Percentiles rank a stretch among this genome's conserved stretches.
Evolutionary conservation across 2,888 invertebrate species (phyloP).

Genomic region (Pterostichus madidus): DNA sequence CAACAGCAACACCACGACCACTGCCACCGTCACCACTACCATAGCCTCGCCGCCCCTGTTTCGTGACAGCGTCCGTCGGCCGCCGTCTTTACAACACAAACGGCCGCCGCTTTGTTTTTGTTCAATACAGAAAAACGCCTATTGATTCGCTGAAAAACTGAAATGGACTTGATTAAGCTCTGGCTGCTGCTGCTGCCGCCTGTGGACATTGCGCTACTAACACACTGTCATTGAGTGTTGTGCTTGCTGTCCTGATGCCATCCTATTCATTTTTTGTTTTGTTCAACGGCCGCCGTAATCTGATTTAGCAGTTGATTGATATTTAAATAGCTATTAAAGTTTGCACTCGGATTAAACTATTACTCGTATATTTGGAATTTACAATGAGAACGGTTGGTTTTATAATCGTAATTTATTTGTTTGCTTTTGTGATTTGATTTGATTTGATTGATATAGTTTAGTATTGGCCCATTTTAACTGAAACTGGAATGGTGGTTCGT

Average conservation of each 20-base stretch:
- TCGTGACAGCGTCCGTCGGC: background rate
- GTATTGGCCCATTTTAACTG: background rate
- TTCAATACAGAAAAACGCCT: constrained; percentile 57
- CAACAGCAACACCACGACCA: too few relatives aligned
- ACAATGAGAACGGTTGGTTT: background rate
- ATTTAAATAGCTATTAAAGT: constrained; percentile 44
- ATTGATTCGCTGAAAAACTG: constrained; percentile 59
- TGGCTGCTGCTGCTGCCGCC: background rate
- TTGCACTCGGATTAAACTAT: constrained; percentile 35
- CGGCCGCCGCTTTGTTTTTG: constrained; percentile 44
- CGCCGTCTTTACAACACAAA: constrained; percentile 23
- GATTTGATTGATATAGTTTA: background rate
- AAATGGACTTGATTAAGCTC: constrained; percentile 63
- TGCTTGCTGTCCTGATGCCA: constrained; percentile 1
- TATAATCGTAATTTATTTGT: constrained; percentile 35
- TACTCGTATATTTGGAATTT: background rate
- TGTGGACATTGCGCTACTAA: constrained; percentile 2
- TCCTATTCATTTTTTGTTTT: constrained; percentile 20
- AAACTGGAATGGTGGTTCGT: background rate
- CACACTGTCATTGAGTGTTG: background rate
- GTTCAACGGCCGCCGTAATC: constrained; percentile 17
- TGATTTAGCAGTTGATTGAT: constrained; percentile 52
- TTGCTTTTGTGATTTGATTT: background rate
- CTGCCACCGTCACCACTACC: constrained; percentile 31
- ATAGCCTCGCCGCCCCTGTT: background rate